A percentile compares a stretch with the other conserved stretches of the same genome.
phyloP scores from a whole-genome alignment of 92 coral and sea anemone species.

The Parazoanthus atlanticus region DNA sequence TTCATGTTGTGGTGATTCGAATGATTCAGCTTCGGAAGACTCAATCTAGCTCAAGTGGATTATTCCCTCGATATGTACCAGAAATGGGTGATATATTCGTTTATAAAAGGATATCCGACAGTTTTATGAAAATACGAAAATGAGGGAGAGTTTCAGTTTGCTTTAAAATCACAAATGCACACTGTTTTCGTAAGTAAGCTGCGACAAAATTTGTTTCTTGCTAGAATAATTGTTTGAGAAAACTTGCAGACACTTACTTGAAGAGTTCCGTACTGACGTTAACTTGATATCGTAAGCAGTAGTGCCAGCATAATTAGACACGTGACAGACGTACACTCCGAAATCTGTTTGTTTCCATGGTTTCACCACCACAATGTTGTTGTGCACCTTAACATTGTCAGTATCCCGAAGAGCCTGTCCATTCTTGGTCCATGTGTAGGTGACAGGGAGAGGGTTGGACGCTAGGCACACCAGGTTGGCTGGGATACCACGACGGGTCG shows the following conservation, averaged over 20 bases:
- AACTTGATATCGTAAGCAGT: neutral
- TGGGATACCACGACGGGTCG: neutral
- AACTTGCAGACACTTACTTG: neutral
- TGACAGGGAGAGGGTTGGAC: neutral
- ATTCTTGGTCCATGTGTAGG: slow-evolving; percentile 13
- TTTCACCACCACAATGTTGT: slow-evolving; percentile 22
- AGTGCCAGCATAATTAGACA: slow-evolving; percentile 14
- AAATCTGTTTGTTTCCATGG: neutral
- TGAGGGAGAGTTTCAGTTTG: no score
- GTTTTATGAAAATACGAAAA: no score
- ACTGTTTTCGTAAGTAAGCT: neutral
- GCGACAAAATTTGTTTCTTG: neutral
- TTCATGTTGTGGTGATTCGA: no score
- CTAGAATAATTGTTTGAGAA: no score
- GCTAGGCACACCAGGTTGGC: slow-evolving; percentile 13
- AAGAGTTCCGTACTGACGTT: neutral
- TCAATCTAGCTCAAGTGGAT: no score
- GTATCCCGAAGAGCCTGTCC: slow-evolving; percentile 18
- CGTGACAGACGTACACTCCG: slow-evolving; percentile 16
- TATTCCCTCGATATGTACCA: no score
- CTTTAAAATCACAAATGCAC: no score
- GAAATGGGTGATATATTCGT: no score
- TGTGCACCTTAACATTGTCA: slow-evolving; percentile 34
- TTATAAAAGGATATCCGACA: no score
- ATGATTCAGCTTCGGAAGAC: no score